Evolutionary conservation across 2,888 invertebrate species (phyloP).

Genomic region (Drosophila sordidula): DNA sequence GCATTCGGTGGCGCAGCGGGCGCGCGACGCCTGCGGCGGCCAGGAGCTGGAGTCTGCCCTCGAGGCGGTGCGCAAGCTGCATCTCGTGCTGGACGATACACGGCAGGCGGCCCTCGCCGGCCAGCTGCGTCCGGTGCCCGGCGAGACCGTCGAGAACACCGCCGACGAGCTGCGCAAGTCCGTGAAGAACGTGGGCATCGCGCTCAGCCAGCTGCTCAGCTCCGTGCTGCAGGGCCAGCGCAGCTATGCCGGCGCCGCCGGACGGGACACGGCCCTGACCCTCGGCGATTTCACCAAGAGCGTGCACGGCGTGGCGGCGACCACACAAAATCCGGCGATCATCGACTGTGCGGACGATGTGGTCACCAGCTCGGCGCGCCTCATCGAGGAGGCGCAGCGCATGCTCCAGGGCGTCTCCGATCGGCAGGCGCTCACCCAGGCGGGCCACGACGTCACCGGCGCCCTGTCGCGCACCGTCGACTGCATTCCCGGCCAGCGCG

Average conservation of each 20-base stretch:
- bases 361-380: conserved; percentile 90
- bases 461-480: conserved; percentile 89
- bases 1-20: conserved; percentile 88
- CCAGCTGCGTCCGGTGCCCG: conserved; percentile 92
- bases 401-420: conserved; percentile 83
- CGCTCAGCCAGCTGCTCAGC: conserved; percentile 93
- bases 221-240: conserved; percentile 93
- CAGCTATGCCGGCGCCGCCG: conserved; percentile 92
- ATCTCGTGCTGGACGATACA: conserved; percentile 93
- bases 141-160: conserved; percentile 89
- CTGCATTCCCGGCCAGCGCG: conserved; percentile 96
- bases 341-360: conserved; percentile 92
- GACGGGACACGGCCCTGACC: conserved; percentile 91
- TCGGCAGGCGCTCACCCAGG: conserved; percentile 87
- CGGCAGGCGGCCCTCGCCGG: conserved; percentile 90
- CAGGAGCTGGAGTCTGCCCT: conserved; percentile 94
- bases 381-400: conserved; percentile 93
- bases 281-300: conserved; percentile 90
- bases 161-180: conserved; percentile 86
- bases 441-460: conserved; percentile 90
- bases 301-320: conserved; percentile 92
- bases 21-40: conserved; percentile 92
- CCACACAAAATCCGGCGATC: conserved; percentile 87
- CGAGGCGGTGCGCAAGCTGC: conserved; percentile 91
- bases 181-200: conserved; percentile 91